These are phyloP conservation scores for Camponotus floridanus DNA, from an alignment of 1,140 invertebrate genomes.

Conservation along the genomic window DNA sequence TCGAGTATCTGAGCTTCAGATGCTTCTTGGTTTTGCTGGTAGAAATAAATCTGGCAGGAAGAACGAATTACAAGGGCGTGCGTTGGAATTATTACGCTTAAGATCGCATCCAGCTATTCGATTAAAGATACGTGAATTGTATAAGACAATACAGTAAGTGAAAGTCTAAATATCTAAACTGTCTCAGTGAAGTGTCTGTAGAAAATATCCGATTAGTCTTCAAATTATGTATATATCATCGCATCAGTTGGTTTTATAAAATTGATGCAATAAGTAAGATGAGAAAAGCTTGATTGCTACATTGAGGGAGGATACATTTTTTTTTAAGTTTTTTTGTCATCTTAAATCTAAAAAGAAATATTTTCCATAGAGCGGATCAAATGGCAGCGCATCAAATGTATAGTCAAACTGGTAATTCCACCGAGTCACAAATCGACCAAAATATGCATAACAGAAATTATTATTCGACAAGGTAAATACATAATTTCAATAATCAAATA, in stretches of 20 bases:
- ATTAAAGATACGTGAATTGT: constrained; percentile 94
- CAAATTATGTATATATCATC: constrained; percentile 7
- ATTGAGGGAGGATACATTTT: neutral
- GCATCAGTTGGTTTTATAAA: neutral
- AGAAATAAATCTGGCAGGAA: constrained; percentile 95
- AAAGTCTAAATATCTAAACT: constrained; percentile 22
- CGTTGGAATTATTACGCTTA: constrained; percentile 91
- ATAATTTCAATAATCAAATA: neutral
- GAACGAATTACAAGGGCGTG: constrained; percentile 93
- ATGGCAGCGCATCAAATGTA: constrained; percentile 83
- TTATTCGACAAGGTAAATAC: constrained; percentile 82
- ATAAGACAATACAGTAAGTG: constrained; percentile 90
- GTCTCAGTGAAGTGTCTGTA: neutral
- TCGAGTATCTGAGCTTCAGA: constrained; percentile 94
- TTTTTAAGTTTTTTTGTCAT: neutral
- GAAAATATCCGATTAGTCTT: neutral
- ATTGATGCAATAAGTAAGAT: neutral
- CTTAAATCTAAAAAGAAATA: neutral
- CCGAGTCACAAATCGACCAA: constrained; percentile 82
- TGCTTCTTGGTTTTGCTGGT: constrained; percentile 94
- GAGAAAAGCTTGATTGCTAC: neutral
- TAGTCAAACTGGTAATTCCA: constrained; percentile 79
- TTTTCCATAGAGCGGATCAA: constrained; percentile 81
- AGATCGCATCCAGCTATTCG: constrained; percentile 90
- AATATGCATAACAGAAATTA: constrained; percentile 84